These are phyloP conservation scores for Copidosoma aretas DNA, from an alignment of 2,888 invertebrate genomes.

Conservation along the genomic window DNA sequence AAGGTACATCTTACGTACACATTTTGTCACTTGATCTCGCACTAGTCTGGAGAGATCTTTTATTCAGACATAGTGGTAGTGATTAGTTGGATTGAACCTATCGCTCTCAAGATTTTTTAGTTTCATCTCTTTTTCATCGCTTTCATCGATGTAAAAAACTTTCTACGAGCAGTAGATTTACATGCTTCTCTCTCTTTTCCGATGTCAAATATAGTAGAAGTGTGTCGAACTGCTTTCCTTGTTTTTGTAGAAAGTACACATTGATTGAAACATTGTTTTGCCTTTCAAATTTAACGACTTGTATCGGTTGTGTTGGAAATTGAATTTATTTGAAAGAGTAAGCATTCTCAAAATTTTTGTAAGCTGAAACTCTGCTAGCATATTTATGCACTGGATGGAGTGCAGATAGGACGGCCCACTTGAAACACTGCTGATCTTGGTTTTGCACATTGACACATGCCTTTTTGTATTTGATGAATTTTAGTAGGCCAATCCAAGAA, in stretches of 20 bases:
- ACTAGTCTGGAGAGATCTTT: too few species aligned
- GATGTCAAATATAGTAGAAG: not conserved
- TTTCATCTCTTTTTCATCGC: not conserved
- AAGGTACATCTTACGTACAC: too few species aligned
- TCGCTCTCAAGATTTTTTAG: too few species aligned
- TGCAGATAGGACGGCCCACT: not conserved
- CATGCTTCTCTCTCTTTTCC: too few species aligned
- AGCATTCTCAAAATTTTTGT: not conserved
- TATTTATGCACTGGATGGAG: not conserved
- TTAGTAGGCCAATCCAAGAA: not conserved
- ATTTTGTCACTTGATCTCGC: too few species aligned
- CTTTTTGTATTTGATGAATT: not conserved
- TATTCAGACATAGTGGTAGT: too few species aligned
- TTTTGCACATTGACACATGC: not conserved
- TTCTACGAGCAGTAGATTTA: too few species aligned
- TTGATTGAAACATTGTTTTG: not conserved
- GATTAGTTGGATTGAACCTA: too few species aligned
- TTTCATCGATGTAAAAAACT: not conserved
- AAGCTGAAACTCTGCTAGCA: not conserved
- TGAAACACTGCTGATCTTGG: not conserved
- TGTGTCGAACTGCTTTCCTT: not conserved
- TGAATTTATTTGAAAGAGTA: not conserved
- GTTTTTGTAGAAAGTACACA: not conserved
- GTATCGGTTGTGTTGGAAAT: not conserved
- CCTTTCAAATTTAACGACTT: not conserved